These are phyloP conservation scores for Drosophila subobscura DNA, from an alignment of 1,140 invertebrate genomes.

Conservation along the genomic window DNA sequence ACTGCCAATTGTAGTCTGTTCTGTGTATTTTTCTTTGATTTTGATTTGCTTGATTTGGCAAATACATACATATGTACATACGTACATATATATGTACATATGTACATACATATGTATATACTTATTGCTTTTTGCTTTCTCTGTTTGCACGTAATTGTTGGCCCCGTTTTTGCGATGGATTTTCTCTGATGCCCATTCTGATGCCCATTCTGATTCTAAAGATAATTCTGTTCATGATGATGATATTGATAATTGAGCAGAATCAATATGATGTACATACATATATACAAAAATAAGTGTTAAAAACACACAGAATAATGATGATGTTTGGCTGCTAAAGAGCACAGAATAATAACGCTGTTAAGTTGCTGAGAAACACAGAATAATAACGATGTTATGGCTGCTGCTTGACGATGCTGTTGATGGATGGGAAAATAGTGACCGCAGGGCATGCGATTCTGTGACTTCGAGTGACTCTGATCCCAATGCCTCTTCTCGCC, in stretches of 20 bases:
- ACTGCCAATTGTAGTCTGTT: slow-evolving; percentile 12
- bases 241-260: slow-evolving; percentile 60
- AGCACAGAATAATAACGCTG: too few species aligned
- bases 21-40: slow-evolving; percentile 62
- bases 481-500: slow-evolving; percentile 6
- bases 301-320: slow-evolving; percentile 7
- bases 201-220: slow-evolving; percentile 25
- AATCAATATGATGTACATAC: background rate
- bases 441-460: slow-evolving; percentile 7
- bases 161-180: slow-evolving; percentile 40
- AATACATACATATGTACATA: slow-evolving; percentile 16
- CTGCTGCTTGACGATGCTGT: too few species aligned
- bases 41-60: slow-evolving; percentile 61
- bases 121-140: slow-evolving; percentile 54
- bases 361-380: too few species aligned
- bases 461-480: slow-evolving; percentile 28
- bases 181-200: background rate
- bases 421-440: background rate
- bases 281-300: background rate
- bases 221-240: slow-evolving; percentile 10
- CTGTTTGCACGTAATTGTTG: slow-evolving; percentile 59
- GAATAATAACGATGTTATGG: too few species aligned
- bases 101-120: too few species aligned
- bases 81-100: background rate
- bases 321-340: slow-evolving; percentile 13